Evolutionary conservation across 2,113 vertebrate species (phyloP).

Genomic region (Hyla sarda): DNA sequence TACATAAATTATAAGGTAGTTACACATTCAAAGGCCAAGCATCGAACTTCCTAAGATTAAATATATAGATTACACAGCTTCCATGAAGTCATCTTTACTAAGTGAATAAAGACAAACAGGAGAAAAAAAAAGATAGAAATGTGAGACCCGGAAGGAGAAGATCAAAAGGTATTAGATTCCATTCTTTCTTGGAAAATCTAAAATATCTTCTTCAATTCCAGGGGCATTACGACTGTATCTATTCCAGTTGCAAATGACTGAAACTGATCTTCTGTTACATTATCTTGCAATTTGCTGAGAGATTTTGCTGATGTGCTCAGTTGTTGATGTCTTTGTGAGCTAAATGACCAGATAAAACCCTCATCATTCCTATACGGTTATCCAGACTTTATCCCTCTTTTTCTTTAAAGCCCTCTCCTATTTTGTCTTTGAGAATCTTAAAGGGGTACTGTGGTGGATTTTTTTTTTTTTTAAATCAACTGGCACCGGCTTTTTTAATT

Average conservation of each 20-base stretch:
- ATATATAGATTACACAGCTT: not conserved
- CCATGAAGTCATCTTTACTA: not conserved
- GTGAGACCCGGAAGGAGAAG: not conserved
- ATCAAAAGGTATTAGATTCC: conserved; percentile 35
- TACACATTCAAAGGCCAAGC: not conserved
- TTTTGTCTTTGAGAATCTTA: not conserved
- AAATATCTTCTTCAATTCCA: conserved; percentile 41
- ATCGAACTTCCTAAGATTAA: not conserved
- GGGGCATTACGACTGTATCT: conserved; percentile 15
- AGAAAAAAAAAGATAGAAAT: conserved; percentile 23
- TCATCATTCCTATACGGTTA: not conserved
- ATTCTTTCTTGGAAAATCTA: conserved; percentile 43
- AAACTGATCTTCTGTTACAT: conserved; percentile 40
- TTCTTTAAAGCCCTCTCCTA: not conserved
- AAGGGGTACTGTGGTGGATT: too few species aligned
- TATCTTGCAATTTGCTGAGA: conserved; percentile 40
- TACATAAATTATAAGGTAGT: not conserved
- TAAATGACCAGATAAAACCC: conserved; percentile 3
- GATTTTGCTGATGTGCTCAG: not conserved
- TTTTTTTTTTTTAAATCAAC: too few species aligned
- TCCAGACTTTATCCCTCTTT: not conserved
- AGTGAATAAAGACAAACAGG: conserved; percentile 12
- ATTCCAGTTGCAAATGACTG: conserved; percentile 17
- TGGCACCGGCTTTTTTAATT: too few species aligned
- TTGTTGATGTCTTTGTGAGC: not conserved